A percentile compares a stretch with the other conserved stretches of the same genome.
Evolutionary conservation across 2,113 vertebrate species (phyloP).

Genomic region (Alexandromys fortis): DNA sequence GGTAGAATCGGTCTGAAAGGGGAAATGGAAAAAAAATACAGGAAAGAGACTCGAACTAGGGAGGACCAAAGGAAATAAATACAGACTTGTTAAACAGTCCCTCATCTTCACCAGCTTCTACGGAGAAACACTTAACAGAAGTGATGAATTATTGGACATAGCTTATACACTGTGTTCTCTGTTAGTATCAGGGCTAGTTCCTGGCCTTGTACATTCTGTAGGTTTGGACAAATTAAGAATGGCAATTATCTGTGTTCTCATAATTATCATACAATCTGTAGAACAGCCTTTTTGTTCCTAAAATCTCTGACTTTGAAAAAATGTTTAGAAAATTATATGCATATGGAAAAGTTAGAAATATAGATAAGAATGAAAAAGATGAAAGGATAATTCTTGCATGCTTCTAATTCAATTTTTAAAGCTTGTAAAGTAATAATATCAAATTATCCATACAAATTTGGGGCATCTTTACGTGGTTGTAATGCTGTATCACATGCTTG

Average conservation of each 20-base stretch:
- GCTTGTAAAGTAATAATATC: background rate
- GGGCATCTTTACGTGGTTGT: background rate
- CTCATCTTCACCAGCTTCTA: background rate
- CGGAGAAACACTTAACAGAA: background rate
- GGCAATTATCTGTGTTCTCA: background rate
- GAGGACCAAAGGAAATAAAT: background rate
- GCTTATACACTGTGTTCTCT: background rate
- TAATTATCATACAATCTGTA: background rate
- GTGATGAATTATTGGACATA: background rate
- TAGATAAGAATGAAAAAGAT: background rate
- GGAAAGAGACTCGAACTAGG: background rate
- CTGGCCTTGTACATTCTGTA: background rate
- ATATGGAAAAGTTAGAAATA: slow-evolving; percentile 4
- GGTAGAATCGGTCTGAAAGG: background rate
- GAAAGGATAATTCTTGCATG: background rate
- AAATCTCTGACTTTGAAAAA: background rate
- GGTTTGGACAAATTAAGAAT: background rate
- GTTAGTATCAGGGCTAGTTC: background rate
- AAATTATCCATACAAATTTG: background rate
- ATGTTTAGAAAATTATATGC: background rate
- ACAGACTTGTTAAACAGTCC: background rate
- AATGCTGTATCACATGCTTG: background rate
- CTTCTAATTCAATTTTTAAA: background rate
- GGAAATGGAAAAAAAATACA: background rate
- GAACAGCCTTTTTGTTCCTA: background rate